A percentile compares a stretch with the other conserved stretches of the same genome.
phyloP scores from a whole-genome alignment of 35 echinoderm and acorn worm genomes.

The Holothuria glaberrima region DNA sequence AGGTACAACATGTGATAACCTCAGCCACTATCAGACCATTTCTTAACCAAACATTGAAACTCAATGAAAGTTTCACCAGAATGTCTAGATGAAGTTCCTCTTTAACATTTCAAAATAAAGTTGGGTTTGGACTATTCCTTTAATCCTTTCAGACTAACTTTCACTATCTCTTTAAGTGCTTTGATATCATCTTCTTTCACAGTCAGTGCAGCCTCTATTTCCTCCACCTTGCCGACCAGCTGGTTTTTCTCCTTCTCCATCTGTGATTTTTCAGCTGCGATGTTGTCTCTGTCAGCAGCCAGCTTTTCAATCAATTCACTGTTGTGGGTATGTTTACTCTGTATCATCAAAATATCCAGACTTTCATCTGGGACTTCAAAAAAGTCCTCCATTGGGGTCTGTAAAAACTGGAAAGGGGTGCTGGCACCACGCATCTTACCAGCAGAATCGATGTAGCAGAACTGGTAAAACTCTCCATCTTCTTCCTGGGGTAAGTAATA shows the following conservation, averaged over 20 bases:
- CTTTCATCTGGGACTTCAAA: constrained; percentile 84
- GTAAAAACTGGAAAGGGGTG: constrained; percentile 91
- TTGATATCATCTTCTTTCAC: constrained; percentile 61
- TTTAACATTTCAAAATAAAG: too few species aligned
- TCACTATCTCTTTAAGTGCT: constrained; percentile 36
- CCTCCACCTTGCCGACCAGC: constrained; percentile 63
- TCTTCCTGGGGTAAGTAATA: constrained; percentile 95
- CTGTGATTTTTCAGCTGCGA: constrained; percentile 54
- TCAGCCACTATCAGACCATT: too few species aligned
- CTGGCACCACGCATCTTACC: constrained; percentile 92
- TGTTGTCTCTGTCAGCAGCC: constrained; percentile 29
- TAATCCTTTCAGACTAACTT: neutral
- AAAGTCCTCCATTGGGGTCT: constrained; percentile 83
- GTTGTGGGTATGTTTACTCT: constrained; percentile 61
- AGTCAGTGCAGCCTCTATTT: constrained; percentile 55
- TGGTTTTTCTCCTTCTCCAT: constrained; percentile 65
- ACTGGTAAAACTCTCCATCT: constrained; percentile 99
- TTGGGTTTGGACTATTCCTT: too few species aligned
- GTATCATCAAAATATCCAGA: constrained; percentile 89
- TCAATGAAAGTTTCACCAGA: too few species aligned
- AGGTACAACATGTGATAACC: too few species aligned
- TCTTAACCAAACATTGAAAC: too few species aligned
- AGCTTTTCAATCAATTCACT: constrained; percentile 64
- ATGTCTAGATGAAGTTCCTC: too few species aligned
- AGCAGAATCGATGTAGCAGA: constrained; percentile 84